Percentiles rank a stretch among this genome's conserved stretches.
Conservation (phyloP, 1,140 invertebrate genomes). For the Zaprionus nigranus region DNA sequence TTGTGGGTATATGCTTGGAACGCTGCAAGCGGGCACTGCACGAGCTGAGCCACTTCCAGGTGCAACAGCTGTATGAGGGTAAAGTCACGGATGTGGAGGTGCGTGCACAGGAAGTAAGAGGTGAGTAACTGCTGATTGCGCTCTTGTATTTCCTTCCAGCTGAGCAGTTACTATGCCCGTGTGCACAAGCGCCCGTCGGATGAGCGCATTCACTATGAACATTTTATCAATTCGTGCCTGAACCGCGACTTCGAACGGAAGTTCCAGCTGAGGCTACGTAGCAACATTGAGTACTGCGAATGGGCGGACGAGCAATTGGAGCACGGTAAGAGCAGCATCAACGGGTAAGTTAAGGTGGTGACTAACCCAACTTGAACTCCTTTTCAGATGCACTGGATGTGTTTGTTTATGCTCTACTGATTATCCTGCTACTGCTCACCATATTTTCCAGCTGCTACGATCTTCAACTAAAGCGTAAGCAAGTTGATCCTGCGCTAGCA, state of each 20-base stretch:
- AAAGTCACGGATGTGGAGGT: slow-evolving; percentile 54
- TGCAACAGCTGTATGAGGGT: slow-evolving; percentile 37
- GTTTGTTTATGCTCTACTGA: slow-evolving; percentile 38
- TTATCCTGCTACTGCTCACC: slow-evolving; percentile 43
- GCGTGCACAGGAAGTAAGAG: background rate
- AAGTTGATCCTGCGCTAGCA: background rate
- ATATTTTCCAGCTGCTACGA: slow-evolving; percentile 58
- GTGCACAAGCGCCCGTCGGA: slow-evolving; percentile 55
- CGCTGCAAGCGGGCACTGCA: slow-evolving; percentile 49
- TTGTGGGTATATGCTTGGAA: slow-evolving; percentile 85
- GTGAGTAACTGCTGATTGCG: too few species aligned
- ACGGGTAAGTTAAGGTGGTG: slow-evolving; percentile 6
- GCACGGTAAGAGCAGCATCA: slow-evolving; percentile 35
- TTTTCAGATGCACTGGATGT: slow-evolving; percentile 57
- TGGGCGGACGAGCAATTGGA: slow-evolving; percentile 35
- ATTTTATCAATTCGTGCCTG: slow-evolving; percentile 66
- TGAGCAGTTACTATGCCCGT: slow-evolving; percentile 53
- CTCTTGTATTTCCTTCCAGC: slow-evolving; percentile 12
- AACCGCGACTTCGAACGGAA: slow-evolving; percentile 60
- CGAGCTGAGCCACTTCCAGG: slow-evolving; percentile 10
- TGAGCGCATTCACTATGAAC: slow-evolving; percentile 53
- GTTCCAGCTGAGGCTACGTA: slow-evolving; percentile 56
- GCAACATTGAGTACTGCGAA: slow-evolving; percentile 73
- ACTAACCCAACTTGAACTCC: background rate
- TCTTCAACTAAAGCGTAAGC: slow-evolving; percentile 38